Evolutionary conservation across 2,888 invertebrate genomes (phyloP).

Genomic region (Brenthis ino): DNA sequence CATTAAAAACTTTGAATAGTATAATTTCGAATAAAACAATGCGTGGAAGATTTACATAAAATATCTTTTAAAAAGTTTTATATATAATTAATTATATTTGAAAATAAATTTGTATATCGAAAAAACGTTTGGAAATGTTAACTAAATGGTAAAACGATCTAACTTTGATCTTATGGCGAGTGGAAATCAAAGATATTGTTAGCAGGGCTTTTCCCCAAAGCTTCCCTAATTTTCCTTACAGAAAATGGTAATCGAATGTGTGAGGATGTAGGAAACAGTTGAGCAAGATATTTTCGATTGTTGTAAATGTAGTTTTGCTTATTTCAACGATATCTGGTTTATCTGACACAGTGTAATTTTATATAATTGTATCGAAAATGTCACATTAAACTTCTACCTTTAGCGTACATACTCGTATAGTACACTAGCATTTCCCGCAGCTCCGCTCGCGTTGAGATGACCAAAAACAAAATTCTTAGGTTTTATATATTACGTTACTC

Average conservation of each 20-base stretch:
- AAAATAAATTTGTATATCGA: too few species aligned
- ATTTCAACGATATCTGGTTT: constrained; percentile 7
- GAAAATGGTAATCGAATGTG: constrained; percentile 21
- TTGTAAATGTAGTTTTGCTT: constrained; percentile 21
- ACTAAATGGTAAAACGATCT: neutral
- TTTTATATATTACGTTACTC: too few species aligned
- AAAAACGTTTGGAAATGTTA: too few species aligned
- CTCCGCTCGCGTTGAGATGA: too few species aligned
- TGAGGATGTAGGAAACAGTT: constrained; percentile 16
- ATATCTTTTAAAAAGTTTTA: too few species aligned
- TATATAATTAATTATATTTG: too few species aligned
- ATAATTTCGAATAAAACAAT: too few species aligned
- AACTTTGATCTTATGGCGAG: constrained; percentile 7
- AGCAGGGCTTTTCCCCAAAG: constrained; percentile 15
- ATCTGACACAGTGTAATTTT: constrained; percentile 9
- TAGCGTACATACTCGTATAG: too few species aligned
- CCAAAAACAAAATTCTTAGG: too few species aligned
- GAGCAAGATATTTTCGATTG: constrained; percentile 16
- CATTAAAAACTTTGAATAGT: too few species aligned
- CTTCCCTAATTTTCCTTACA: constrained; percentile 13
- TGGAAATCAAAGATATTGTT: constrained; percentile 18
- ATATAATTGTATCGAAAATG: constrained; percentile 6
- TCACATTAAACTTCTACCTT: neutral
- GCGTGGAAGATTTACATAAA: too few species aligned
- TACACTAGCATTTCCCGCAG: too few species aligned